Conservation (phyloP, 2,888 invertebrate genomes). For the Aphodius sticticus region DNA sequence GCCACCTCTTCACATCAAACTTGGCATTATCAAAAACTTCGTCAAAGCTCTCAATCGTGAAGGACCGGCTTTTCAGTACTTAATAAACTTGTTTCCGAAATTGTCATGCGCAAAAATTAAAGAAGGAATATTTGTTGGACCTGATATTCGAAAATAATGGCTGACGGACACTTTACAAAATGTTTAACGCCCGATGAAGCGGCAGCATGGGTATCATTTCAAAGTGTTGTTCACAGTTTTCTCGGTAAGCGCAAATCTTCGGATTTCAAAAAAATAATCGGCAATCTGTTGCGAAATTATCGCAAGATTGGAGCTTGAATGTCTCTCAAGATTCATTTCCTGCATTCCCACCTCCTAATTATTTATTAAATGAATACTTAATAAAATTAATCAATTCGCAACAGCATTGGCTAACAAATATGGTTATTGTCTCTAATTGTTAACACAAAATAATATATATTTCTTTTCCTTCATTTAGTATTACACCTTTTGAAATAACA, state of each 20-base stretch:
- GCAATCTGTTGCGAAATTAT: too few species aligned
- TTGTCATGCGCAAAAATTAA: constrained; percentile 36
- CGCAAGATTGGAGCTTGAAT: constrained; percentile 35
- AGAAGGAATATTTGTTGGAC: constrained; percentile 38
- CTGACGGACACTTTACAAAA: constrained; percentile 13
- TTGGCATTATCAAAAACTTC: constrained; percentile 35
- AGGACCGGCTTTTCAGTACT: constrained; percentile 27
- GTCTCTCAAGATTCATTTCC: constrained; percentile 48
- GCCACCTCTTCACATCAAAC: constrained; percentile 36
- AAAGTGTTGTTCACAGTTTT: background rate
- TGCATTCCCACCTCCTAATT: constrained; percentile 36
- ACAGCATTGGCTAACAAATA: too few species aligned
- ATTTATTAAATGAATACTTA: too few species aligned
- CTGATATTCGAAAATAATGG: constrained; percentile 38
- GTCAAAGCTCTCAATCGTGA: constrained; percentile 32
- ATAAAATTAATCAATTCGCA: too few species aligned
- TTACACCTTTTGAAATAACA: too few species aligned
- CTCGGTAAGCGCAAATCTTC: too few species aligned
- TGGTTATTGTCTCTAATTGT: too few species aligned
- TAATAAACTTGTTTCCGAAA: constrained; percentile 32
- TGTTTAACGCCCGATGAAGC: constrained; percentile 26
- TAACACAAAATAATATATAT: too few species aligned
- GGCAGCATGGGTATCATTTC: constrained; percentile 27
- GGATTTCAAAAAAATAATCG: too few species aligned
- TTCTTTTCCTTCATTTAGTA: too few species aligned